phyloP scores from a whole-genome alignment of 1,140 invertebrate genomes.

The Drosophila ohnishii region DNA sequence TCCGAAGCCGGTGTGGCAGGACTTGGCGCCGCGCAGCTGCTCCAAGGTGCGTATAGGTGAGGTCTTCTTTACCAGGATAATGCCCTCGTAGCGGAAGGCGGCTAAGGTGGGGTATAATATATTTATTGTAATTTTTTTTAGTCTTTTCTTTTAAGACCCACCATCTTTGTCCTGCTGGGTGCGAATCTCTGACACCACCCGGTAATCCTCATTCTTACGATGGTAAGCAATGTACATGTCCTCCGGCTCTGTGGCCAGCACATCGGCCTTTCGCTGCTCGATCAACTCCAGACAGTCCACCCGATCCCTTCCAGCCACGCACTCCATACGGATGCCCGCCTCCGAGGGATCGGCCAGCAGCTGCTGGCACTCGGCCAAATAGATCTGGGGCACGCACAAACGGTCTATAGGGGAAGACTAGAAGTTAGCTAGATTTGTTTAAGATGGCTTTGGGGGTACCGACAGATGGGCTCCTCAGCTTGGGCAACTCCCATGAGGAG shows the following conservation, averaged over 20 bases:
- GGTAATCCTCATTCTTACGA: conserved; percentile 86
- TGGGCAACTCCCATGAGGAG: background rate
- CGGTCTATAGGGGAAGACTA: conserved; percentile 84
- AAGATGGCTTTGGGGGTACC: conserved; percentile 49
- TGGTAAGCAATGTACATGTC: conserved; percentile 90
- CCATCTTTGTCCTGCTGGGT: conserved; percentile 85
- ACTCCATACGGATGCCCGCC: conserved; percentile 86
- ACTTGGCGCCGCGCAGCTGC: conserved; percentile 88
- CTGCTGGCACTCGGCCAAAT: conserved; percentile 86
- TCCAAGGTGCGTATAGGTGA: conserved; percentile 86
- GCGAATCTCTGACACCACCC: conserved; percentile 88
- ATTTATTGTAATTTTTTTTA: too few species aligned
- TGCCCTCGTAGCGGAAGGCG: conserved; percentile 90
- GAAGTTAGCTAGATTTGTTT: too few species aligned
- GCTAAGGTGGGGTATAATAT: conserved; percentile 82
- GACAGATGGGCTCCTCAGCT: conserved; percentile 70
- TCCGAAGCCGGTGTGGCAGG: conserved; percentile 91
- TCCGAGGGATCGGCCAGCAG: conserved; percentile 87
- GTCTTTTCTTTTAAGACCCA: too few species aligned
- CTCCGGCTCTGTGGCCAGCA: conserved; percentile 91
- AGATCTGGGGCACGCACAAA: conserved; percentile 88
- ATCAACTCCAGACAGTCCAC: conserved; percentile 90
- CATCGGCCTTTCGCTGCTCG: conserved; percentile 89
- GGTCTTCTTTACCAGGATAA: conserved; percentile 89
- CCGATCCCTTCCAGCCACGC: conserved; percentile 88